A percentile compares a stretch with the other conserved stretches of the same genome.
These are phyloP conservation scores for Urocitellus parryii DNA, from an alignment of 2,113 vertebrate species.

Conservation along the genomic window DNA sequence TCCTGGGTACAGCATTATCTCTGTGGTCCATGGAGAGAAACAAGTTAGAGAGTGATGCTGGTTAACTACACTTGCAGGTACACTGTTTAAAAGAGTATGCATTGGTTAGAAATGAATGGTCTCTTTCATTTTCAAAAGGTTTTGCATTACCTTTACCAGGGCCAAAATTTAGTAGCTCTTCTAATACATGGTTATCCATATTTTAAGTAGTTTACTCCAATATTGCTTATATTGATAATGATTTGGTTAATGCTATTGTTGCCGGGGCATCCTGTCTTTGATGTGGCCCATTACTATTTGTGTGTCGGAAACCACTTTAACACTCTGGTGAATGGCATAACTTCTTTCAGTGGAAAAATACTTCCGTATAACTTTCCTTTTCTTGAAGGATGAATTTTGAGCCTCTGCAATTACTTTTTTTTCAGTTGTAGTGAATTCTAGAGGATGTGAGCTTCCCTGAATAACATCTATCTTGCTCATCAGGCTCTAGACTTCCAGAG, in stretches of 20 bases:
- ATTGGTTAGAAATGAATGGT: neutral
- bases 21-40: neutral
- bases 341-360: neutral
- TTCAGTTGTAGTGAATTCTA: neutral
- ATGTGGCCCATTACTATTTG: neutral
- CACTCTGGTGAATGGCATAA: neutral
- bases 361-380: neutral
- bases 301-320: neutral
- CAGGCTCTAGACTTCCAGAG: neutral
- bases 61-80: neutral
- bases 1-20: neutral
- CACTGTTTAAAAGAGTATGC: neutral
- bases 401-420: neutral
- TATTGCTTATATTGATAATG: neutral
- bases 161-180: neutral
- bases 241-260: neutral
- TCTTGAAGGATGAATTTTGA: neutral
- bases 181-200: neutral
- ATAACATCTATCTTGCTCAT: neutral
- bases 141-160: neutral
- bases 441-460: neutral
- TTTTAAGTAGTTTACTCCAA: neutral
- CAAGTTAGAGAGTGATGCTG: neutral
- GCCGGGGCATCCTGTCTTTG: neutral
- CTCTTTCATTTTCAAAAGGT: conserved; percentile 1